Conservation (phyloP, 2,797 vertebrate species). For the Macropodus opercularis region DNA sequence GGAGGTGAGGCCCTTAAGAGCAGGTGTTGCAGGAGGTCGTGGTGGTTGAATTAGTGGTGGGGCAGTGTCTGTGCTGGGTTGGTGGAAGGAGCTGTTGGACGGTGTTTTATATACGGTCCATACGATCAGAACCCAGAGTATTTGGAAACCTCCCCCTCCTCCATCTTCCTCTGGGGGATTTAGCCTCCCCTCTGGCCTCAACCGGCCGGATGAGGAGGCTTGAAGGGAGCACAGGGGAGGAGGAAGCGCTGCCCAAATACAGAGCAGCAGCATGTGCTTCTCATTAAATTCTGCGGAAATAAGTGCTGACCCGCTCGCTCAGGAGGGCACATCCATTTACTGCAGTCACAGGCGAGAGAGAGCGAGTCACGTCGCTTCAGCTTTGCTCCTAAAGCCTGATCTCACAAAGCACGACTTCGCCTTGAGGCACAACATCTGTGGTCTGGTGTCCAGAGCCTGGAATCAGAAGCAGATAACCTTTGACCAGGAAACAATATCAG, state of each 20-base stretch:
- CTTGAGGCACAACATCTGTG: neutral
- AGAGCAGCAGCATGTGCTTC: constrained; percentile 80
- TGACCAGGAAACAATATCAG: neutral
- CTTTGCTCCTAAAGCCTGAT: neutral
- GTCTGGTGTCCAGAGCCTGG: neutral
- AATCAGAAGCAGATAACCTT: neutral
- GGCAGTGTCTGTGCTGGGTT: no score
- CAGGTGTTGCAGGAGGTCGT: neutral
- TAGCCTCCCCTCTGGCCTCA: constrained; percentile 14
- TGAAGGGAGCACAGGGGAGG: constrained; percentile 16
- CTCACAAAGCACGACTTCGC: neutral
- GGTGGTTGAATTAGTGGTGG: no score
- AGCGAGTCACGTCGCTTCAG: neutral
- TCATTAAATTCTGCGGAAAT: constrained; percentile 88
- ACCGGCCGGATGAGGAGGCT: constrained; percentile 34
- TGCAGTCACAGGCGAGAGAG: constrained; percentile 20
- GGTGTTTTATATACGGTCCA: no score
- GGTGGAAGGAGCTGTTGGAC: no score
- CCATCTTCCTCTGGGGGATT: constrained; percentile 17
- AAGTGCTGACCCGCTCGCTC: constrained; percentile 83
- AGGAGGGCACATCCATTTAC: constrained; percentile 74
- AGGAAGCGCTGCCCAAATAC: constrained; percentile 10
- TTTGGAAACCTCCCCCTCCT: constrained; percentile 22
- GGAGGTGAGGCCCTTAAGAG: neutral
- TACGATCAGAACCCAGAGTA: no score